phyloP scores from a whole-genome alignment of 2,888 invertebrate species.

The Oxytorus armatus region DNA sequence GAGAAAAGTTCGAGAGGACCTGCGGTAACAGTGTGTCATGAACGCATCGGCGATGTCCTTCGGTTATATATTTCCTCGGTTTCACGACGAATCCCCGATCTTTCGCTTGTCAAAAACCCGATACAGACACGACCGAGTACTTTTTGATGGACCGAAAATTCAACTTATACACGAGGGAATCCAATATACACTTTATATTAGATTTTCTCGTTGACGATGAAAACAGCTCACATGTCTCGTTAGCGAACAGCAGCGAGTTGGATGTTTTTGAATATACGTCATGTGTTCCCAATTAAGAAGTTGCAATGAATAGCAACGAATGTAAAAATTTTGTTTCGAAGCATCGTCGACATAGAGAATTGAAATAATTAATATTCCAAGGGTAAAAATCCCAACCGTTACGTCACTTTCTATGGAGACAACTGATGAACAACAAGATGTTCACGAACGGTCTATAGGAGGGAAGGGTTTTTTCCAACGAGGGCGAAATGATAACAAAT shows the following conservation, averaged over 20 bases:
- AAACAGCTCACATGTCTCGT: neutral
- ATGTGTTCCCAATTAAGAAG: neutral
- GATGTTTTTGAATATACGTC: neutral
- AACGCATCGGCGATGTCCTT: neutral
- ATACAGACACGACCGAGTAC: neutral
- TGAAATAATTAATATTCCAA: neutral
- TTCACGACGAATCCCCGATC: neutral
- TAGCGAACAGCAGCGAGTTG: neutral
- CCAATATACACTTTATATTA: neutral
- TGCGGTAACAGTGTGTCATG: slow-evolving; percentile 22
- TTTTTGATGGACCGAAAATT: neutral
- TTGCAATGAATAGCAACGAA: neutral
- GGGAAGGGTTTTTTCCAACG: neutral
- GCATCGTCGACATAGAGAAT: neutral
- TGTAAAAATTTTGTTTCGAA: neutral
- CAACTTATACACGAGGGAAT: no score
- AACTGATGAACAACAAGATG: neutral
- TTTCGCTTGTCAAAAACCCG: neutral
- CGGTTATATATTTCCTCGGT: neutral
- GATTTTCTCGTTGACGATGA: neutral
- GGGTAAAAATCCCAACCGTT: neutral
- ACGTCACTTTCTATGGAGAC: neutral
- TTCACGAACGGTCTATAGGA: neutral
- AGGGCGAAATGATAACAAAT: neutral
- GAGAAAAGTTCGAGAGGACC: slow-evolving; percentile 57